These are phyloP conservation scores for Orchestia grillus DNA, from an alignment of 1,140 invertebrate genomes.

Conservation along the genomic window DNA sequence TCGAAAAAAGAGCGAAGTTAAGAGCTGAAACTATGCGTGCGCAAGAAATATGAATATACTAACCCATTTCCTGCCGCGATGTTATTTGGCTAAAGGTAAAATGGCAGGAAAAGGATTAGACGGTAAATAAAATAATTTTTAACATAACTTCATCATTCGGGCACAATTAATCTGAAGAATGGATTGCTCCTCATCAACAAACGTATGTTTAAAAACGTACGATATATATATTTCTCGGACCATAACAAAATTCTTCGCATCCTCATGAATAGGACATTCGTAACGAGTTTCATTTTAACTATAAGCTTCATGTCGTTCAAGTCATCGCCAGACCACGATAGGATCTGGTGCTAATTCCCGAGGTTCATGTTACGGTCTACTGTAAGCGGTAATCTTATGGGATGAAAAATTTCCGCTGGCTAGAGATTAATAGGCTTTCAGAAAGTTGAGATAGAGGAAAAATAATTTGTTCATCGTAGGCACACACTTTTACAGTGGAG, in stretches of 20 bases:
- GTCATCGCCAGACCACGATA: slow-evolving; percentile 9
- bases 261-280: neutral
- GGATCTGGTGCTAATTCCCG: neutral
- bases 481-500: neutral
- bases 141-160: too few species aligned
- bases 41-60: too few species aligned
- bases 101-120: too few species aligned
- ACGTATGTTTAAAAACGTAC: too few species aligned
- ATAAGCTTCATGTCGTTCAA: neutral
- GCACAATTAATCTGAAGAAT: too few species aligned
- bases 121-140: too few species aligned
- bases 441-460: neutral
- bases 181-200: too few species aligned
- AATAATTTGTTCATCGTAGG: neutral
- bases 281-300: neutral
- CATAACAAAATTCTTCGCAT: neutral
- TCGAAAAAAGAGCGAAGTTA: too few species aligned
- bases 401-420: neutral
- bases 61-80: too few species aligned
- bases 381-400: neutral
- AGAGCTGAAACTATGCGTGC: too few species aligned
- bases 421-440: neutral
- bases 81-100: too few species aligned
- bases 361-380: neutral
- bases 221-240: too few species aligned